These are phyloP conservation scores for Paguma larvata DNA, from an alignment of 2,797 vertebrate genomes.

Conservation along the genomic window DNA sequence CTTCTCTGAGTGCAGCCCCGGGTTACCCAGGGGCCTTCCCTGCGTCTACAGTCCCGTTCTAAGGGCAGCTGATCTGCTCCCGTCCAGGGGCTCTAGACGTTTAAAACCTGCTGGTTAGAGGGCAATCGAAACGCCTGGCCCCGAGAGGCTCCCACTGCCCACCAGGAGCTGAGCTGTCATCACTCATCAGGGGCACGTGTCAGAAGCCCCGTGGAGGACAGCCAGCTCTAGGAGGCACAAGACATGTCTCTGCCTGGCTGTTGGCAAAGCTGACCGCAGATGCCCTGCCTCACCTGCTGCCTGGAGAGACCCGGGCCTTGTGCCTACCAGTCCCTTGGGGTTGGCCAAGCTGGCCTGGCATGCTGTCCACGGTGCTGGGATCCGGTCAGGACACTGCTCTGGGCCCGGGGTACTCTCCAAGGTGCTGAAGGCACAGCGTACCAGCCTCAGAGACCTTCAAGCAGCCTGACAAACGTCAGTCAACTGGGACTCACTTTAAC, in stretches of 20 bases:
- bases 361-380: background rate
- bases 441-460: accelerated
- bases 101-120: conserved; percentile 86
- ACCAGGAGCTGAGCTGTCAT: conserved; percentile 91
- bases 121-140: conserved; percentile 89
- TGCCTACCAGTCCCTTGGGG: accelerated
- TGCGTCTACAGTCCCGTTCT: conserved; percentile 70
- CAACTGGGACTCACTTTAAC: accelerated
- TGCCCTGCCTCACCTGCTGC: background rate
- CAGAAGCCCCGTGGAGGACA: conserved; percentile 88
- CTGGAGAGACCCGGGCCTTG: background rate
- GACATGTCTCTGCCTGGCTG: conserved; percentile 86
- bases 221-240: conserved; percentile 83
- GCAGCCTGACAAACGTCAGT: accelerated
- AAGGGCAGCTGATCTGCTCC: conserved; percentile 74
- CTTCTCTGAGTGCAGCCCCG: background rate
- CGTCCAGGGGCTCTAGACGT: conserved; percentile 85
- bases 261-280: conserved; percentile 77
- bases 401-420: conserved; percentile 78
- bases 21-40: background rate
- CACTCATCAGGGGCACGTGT: conserved; percentile 91
- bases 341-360: accelerated
- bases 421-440: background rate
- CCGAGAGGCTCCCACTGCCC: conserved; percentile 89
- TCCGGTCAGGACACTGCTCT: accelerated